A percentile compares a stretch with the other conserved stretches of the same genome.
Evolutionary conservation across 2,888 invertebrate species (phyloP).

Genomic region (Sceliomorpha sp.): DNA sequence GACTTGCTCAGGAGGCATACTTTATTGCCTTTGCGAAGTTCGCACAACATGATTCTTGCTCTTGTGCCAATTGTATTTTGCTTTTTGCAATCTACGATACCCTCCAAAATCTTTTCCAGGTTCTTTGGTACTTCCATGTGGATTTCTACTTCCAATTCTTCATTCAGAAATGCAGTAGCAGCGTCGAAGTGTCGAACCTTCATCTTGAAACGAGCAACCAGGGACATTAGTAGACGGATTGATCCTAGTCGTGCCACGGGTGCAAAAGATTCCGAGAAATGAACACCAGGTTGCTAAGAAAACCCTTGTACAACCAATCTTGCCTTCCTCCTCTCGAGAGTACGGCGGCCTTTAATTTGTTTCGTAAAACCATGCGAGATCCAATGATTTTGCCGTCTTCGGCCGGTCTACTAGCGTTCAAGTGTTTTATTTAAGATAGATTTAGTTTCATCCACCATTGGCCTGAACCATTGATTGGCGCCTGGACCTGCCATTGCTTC

Average conservation of each 20-base stretch:
- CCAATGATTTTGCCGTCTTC: background rate
- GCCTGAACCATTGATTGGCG: background rate
- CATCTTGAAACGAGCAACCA: background rate
- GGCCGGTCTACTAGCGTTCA: background rate
- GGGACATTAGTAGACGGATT: background rate
- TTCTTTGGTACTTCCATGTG: background rate
- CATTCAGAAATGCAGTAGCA: slow-evolving; percentile 5
- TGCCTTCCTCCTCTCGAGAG: background rate
- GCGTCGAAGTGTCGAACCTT: slow-evolving; percentile 1
- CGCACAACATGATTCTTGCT: background rate
- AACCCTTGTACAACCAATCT: slow-evolving; percentile 7
- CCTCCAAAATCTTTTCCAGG: background rate
- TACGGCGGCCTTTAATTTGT: background rate
- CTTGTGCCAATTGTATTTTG: background rate
- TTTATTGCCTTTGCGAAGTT: slow-evolving; percentile 21
- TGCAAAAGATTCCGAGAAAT: slow-evolving; percentile 1
- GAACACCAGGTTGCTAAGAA: background rate
- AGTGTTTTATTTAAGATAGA: background rate
- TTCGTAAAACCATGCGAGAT: slow-evolving; percentile 6
- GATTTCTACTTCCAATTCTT: background rate
- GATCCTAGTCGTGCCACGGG: slow-evolving; percentile 7
- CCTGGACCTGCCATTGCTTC: slow-evolving; percentile 1
- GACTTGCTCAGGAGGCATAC: slow-evolving; percentile 42
- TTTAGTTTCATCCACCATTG: background rate
- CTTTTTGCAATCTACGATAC: background rate